phyloP scores from a whole-genome alignment of 2,797 vertebrate genomes.

The Rhynchotus rufescens region DNA sequence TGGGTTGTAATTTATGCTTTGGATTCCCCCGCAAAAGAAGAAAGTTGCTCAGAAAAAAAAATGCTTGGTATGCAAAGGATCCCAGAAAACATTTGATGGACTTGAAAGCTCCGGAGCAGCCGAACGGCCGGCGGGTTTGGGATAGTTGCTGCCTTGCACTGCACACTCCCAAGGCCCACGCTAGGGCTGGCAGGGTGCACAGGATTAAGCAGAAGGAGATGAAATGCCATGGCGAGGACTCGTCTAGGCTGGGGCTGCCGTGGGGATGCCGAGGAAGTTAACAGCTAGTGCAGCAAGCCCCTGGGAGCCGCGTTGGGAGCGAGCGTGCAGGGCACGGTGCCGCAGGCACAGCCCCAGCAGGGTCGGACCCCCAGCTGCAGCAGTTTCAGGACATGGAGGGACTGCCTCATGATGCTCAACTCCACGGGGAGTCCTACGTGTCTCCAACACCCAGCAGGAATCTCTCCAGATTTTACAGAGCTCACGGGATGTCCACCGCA shows the following conservation, averaged over 20 bases:
- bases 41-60: neutral
- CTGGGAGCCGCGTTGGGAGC: neutral
- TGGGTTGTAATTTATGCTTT: neutral
- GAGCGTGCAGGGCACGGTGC: fast-evolving
- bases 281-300: neutral
- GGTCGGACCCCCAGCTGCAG: neutral
- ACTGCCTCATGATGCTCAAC: neutral
- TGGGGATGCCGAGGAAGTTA: neutral
- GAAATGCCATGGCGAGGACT: neutral
- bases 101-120: neutral
- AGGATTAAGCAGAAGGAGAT: neutral
- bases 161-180: fast-evolving
- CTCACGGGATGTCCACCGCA: neutral
- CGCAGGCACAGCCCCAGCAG: neutral
- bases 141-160: neutral
- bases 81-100: neutral
- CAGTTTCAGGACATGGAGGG: neutral
- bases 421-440: neutral
- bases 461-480: neutral
- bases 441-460: neutral
- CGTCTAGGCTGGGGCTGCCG: neutral
- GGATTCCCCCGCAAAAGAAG: neutral
- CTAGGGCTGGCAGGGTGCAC: neutral
- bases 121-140: neutral
- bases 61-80: neutral